These are phyloP conservation scores for Pangasius larnaudii DNA, from an alignment of 2,797 vertebrate genomes.

Conservation along the genomic window DNA sequence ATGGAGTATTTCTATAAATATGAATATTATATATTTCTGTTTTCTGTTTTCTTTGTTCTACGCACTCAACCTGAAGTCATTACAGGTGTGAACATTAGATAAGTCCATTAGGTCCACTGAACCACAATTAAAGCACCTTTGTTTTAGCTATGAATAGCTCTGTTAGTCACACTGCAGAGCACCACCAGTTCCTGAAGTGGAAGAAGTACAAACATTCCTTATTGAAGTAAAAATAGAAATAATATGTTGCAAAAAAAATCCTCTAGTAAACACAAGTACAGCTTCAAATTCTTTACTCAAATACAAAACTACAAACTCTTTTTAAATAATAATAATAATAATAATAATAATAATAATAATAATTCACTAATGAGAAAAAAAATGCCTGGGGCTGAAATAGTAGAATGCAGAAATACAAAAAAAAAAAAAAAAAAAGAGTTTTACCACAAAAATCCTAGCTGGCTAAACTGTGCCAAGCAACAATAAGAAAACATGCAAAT, in stretches of 20 bases:
- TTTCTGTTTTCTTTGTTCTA: neutral
- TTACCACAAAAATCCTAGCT: neutral
- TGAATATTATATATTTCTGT: neutral
- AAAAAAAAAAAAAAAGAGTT: neutral
- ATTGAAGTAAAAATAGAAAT: neutral
- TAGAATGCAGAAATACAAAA: neutral
- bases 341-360: neutral
- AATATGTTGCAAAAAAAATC: neutral
- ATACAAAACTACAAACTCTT: neutral
- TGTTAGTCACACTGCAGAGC: neutral
- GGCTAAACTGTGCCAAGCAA: neutral
- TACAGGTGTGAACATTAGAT: neutral
- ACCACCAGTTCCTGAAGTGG: neutral
- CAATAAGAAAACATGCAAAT: neutral
- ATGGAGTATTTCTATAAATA: neutral
- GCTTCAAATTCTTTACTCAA: neutral
- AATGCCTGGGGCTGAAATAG: neutral
- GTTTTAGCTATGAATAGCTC: neutral
- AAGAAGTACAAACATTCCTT: neutral
- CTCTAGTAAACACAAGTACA: neutral
- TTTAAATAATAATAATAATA: neutral
- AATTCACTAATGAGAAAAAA: neutral
- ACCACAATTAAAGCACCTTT: neutral
- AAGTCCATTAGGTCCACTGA: neutral
- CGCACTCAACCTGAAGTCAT: neutral